These are phyloP conservation scores for Molossus alvarezi DNA, from an alignment of 2,797 vertebrate genomes.

Conservation along the genomic window DNA sequence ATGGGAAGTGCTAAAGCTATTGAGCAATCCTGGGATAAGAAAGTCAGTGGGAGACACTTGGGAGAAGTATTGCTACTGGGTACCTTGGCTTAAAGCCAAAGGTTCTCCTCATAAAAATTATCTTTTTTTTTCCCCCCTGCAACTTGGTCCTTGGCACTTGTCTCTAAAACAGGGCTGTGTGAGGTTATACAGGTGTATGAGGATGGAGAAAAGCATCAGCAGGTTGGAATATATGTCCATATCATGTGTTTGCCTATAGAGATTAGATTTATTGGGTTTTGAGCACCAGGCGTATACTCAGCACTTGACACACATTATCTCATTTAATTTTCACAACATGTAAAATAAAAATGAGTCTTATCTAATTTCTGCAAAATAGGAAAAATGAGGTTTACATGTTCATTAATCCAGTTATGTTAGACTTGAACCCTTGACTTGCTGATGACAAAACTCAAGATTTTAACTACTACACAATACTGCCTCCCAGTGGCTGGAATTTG, in stretches of 20 bases:
- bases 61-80: not conserved
- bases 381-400: constrained; percentile 26
- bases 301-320: constrained; percentile 12
- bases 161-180: constrained; percentile 27
- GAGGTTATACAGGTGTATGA: not conserved
- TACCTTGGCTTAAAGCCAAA: constrained; percentile 24
- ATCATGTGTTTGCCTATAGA: not conserved
- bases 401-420: not conserved
- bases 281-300: constrained; percentile 5
- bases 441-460: constrained; percentile 10
- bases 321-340: constrained; percentile 65
- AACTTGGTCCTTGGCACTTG: not conserved
- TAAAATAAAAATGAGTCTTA: not conserved
- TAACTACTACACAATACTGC: constrained; percentile 80
- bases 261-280: constrained; percentile 38
- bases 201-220: not conserved
- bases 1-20: not conserved
- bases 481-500: constrained; percentile 80
- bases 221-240: not conserved
- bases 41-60: not conserved
- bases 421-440: constrained; percentile 59
- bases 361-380: not conserved
- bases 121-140: constrained; percentile 38
- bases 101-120: constrained; percentile 58
- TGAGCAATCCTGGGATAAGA: not conserved